phyloP scores from a whole-genome alignment of 2,797 vertebrate genomes.

The Dromococcyx pavoninus region DNA sequence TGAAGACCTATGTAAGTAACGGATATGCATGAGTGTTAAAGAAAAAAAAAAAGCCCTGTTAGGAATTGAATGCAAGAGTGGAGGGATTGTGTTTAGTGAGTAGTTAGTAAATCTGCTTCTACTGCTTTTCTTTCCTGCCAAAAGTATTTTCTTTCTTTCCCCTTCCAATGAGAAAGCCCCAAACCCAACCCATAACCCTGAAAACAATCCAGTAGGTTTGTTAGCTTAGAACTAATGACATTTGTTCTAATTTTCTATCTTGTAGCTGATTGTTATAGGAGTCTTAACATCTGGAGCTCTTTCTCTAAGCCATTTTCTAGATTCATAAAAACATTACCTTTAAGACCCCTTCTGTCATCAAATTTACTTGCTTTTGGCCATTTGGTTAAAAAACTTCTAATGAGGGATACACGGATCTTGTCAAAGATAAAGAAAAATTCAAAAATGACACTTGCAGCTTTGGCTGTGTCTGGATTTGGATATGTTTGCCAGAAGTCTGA shows the following conservation, averaged over 20 bases:
- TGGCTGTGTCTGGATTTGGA: not conserved
- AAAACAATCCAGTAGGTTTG: not conserved
- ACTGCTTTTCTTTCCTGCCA: not conserved
- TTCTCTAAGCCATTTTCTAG: not conserved
- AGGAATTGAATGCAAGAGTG: not conserved
- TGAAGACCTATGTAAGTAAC: conserved; percentile 96
- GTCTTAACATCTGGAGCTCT: not conserved
- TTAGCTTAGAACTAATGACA: not conserved
- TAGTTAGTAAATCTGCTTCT: not conserved
- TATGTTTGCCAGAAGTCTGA: not conserved
- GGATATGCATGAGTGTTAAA: not conserved
- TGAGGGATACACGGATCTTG: not conserved
- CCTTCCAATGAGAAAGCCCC: rapidly evolving
- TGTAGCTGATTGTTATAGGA: not conserved
- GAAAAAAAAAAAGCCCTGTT: not conserved
- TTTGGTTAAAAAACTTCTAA: not conserved
- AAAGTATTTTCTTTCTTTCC: not conserved
- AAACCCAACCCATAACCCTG: not conserved
- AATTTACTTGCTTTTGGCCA: not conserved
- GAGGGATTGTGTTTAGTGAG: not conserved
- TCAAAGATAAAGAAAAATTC: not conserved
- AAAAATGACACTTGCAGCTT: not conserved
- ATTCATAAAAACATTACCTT: not conserved
- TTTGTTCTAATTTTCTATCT: not conserved
- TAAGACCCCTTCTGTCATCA: not conserved